phyloP scores from a whole-genome alignment of 2,113 vertebrate species.

The Mesocricetus auratus region DNA sequence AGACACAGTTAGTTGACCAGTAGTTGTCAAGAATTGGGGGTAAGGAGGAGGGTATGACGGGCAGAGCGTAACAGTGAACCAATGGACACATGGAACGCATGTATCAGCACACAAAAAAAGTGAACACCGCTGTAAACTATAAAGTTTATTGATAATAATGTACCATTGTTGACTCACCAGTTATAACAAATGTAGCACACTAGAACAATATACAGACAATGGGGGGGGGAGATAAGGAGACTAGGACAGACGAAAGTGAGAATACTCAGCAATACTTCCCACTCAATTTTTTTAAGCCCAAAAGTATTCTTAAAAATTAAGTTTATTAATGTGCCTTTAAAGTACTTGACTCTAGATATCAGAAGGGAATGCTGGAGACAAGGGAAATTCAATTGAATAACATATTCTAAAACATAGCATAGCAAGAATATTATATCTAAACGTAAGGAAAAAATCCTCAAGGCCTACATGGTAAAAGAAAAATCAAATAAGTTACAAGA shows the following conservation, averaged over 20 bases:
- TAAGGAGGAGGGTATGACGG: background rate
- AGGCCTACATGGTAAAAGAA: background rate
- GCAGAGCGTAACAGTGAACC: no score
- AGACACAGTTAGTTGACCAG: background rate
- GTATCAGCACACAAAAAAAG: background rate
- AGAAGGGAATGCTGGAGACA: background rate
- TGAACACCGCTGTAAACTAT: background rate
- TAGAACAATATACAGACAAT: background rate
- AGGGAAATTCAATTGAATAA: background rate
- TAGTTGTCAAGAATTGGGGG: background rate
- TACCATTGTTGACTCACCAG: background rate
- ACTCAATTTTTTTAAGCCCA: background rate
- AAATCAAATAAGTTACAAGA: slow-evolving; percentile 25
- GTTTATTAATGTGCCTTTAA: background rate
- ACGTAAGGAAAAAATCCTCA: background rate
- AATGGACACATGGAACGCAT: background rate
- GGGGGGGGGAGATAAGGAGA: no score
- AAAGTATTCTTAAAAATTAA: background rate
- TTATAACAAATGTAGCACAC: background rate
- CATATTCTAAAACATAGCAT: background rate
- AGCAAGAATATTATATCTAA: background rate
- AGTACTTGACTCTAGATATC: background rate
- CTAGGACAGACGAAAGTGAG: background rate
- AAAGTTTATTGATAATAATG: background rate
- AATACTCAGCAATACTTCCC: background rate